A percentile compares a stretch with the other conserved stretches of the same genome.
These are phyloP conservation scores for Zosterops lateralis DNA, from an alignment of 2,113 vertebrate genomes.

Conservation along the genomic window DNA sequence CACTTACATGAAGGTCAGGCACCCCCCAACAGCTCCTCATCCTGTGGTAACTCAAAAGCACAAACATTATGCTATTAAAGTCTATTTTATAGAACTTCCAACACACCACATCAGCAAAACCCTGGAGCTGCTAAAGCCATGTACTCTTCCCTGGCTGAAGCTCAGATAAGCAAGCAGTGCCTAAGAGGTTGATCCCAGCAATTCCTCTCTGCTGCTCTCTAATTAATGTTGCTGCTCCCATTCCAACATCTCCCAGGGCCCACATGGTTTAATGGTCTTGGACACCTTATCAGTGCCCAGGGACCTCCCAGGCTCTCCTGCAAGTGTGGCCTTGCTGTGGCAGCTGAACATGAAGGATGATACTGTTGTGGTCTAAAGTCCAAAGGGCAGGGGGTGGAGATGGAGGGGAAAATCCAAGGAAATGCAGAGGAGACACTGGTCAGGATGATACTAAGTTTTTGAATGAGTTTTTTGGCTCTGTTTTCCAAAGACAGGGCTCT, in stretches of 20 bases:
- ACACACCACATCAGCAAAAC: not conserved
- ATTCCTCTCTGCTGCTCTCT: not conserved
- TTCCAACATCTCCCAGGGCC: not conserved
- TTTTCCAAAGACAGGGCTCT: not conserved
- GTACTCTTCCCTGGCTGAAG: not conserved
- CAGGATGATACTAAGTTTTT: not conserved
- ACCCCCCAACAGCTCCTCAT: not conserved
- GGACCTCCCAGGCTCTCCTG: not conserved
- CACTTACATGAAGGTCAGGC: not conserved
- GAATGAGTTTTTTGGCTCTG: not conserved
- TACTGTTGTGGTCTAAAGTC: not conserved
- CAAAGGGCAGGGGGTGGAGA: not conserved
- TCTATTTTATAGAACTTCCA: not conserved
- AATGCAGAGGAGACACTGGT: not conserved
- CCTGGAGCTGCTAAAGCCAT: not conserved
- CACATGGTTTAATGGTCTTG: accelerated
- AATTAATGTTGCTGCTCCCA: not conserved
- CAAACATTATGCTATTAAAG: not conserved
- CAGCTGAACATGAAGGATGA: accelerated
- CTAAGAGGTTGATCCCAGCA: not conserved
- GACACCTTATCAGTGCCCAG: not conserved
- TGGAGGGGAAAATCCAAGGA: not conserved
- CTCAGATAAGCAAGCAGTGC: not conserved
- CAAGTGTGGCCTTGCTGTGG: not conserved
- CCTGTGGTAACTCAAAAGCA: not conserved